Percentiles rank a stretch among this genome's conserved stretches.
Conservation (phyloP, 2,113 vertebrate genomes). For the Petrocephalus microphthalmus region DNA sequence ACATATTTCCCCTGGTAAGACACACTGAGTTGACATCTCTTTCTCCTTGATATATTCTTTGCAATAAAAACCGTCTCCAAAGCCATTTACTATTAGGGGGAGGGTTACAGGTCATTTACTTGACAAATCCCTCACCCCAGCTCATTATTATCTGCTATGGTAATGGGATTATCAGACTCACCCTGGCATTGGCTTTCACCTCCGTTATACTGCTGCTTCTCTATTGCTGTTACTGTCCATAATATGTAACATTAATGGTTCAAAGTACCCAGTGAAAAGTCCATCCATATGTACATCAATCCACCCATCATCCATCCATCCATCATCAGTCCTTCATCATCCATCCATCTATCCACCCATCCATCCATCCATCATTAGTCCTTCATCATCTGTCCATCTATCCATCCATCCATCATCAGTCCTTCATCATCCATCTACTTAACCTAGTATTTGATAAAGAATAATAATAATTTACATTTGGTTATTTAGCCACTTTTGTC, state of each 20-base stretch:
- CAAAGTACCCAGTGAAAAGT: neutral
- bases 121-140: conserved; percentile 45
- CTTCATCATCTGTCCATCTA: neutral
- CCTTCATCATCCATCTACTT: neutral
- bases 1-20: conserved; percentile 65
- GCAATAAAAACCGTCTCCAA: conserved; percentile 59
- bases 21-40: conserved; percentile 61
- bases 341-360: neutral
- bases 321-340: no score
- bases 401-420: no score
- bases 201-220: neutral
- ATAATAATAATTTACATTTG: neutral
- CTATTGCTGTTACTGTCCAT: neutral
- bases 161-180: conserved; percentile 27
- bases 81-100: conserved; percentile 65
- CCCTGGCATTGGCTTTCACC: neutral
- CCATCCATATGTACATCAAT: neutral
- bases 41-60: conserved; percentile 61
- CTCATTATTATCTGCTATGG: conserved; percentile 41
- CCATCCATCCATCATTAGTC: neutral
- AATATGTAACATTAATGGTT: neutral
- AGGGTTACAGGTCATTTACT: conserved; percentile 62
- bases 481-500: neutral
- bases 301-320: neutral
- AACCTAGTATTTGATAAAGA: neutral